Evolutionary conservation across 2,797 vertebrate species (phyloP), one percentile per base, ranked within the genome.

Genomic region (Acrossocheilus wenchowensis): DNA sequence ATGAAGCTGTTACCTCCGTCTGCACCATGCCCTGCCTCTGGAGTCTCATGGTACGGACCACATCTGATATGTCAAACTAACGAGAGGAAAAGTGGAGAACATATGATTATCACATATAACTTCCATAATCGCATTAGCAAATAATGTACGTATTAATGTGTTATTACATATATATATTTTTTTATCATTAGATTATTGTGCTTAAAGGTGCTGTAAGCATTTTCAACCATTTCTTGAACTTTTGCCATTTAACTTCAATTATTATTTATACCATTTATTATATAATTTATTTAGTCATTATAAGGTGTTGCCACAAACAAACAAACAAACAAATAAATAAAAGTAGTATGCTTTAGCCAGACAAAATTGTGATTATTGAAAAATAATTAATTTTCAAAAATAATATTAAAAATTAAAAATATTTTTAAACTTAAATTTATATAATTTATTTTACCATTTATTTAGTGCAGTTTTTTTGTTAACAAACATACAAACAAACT

Each of bases 1-100:
- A 19, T 4, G 2, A 17, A 68, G 11, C 9, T 6, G 15, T 90
- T 87, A 98, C 98, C 98, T 99, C 98, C 0, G 98, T 99, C 91
- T 99, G 98, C 81, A 99, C 96, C 98, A 99, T 99, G 81, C 98
- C 98, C 0, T 98, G 97, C 89, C 98, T 95, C 90, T 99, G 98
- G 68, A 98, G 96, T 82, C 98, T 97, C 98, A 99, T 99, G 2
- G 95, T 97, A 78, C 97, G 96, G 2, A 99, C 98, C n/a, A 99
- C 88, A 85, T 97, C 96, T 6, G 97, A 98, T 94, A 99, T 98
- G 92, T 98, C 97, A 85, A 99, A 99, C 98, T 99, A 87, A 34
- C 85, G 71, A 87, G 82, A 91, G 90, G 88, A 88, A 87, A 85
- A n/a, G 62, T n/a, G 9, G 10, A 81, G 50, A 77, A 60, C 12